Base-by-base conservation (phyloP, 2,888 invertebrate species). In the Nomada fabriciana region DNA sequence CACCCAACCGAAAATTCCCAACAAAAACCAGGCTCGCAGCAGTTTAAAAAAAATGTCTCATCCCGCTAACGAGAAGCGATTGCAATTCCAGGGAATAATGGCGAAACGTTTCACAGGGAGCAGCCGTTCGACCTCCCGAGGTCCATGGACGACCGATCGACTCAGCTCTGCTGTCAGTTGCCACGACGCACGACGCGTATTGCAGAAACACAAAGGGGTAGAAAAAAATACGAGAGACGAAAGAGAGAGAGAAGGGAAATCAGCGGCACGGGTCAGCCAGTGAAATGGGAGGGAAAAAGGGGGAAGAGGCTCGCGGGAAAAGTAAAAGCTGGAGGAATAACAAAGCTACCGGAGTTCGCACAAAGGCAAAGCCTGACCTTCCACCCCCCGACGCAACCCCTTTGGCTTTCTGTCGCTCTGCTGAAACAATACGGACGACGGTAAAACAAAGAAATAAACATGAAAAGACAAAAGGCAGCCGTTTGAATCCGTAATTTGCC, bases 401-500 rank as follows among this genome's bases (percentile, higher is more conserved):
- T 71, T 76, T 59, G 57, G 57, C 80, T 70, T 74, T 76, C 77
- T 75, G 70, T 74, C 75, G 81, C 78, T 77, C 75, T 70, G 88
- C 88, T 90, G 86, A 92, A 92, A 93, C 93, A 93, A 93, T 92
- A 90, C 91, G 87, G 89, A 85, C 90, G 90, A 90, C 88, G 90
- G 88, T 90, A 91, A 93, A 93, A 93, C 93, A 93, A 93, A 93
- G 93, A 92, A 92, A 92, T 92, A 93, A 93, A 93, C 91, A 92
- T 90, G 91, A 88, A 90, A 90, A 91, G 91, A 93, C 93, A 93
- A 93, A 93, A 88, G 91, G 83, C 89, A 86, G 91, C 91, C 93
- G 93, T 93, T 93, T 93, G 93, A 93, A 93, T 93, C 90, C 91
- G 89, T 92, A 93, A 94, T 93, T 93, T 91, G 90, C 89, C 91